Evolutionary conservation across 2,888 invertebrate genomes (phyloP).

Genomic region (Aromia moschata): DNA sequence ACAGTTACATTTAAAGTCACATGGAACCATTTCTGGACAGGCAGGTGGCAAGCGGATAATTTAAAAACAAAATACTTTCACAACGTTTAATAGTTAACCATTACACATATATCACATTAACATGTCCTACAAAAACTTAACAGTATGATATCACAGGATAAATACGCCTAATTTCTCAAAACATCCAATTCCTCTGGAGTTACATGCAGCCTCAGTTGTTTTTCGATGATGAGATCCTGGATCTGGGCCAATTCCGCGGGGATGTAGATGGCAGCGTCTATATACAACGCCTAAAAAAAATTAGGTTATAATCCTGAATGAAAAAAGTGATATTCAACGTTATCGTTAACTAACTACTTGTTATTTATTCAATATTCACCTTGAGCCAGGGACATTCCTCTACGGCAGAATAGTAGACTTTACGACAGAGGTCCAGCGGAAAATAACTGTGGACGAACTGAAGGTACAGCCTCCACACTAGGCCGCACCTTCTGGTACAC

Average conservation of each 20-base stretch:
- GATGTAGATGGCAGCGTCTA: slow-evolving; percentile 72
- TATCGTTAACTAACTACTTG: slow-evolving; percentile 6
- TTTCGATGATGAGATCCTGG: slow-evolving; percentile 79
- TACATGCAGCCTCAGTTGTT: slow-evolving; percentile 77
- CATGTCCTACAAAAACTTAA: not conserved
- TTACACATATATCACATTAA: too few species aligned
- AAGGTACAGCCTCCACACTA: slow-evolving; percentile 72
- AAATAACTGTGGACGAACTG: slow-evolving; percentile 66
- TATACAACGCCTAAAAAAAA: slow-evolving; percentile 66
- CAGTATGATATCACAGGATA: slow-evolving; percentile 24
- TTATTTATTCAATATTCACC: slow-evolving; percentile 54
- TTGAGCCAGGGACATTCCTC: slow-evolving; percentile 74
- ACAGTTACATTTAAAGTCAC: too few species aligned
- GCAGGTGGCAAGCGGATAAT: too few species aligned
- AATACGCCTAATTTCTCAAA: slow-evolving; percentile 62
- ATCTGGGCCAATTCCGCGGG: slow-evolving; percentile 73
- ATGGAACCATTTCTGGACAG: too few species aligned
- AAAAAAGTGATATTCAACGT: too few species aligned
- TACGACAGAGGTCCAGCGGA: slow-evolving; percentile 57
- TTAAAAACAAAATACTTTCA: too few species aligned
- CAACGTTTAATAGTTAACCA: too few species aligned
- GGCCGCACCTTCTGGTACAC: slow-evolving; percentile 64
- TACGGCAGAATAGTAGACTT: slow-evolving; percentile 66
- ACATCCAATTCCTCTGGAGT: slow-evolving; percentile 79
- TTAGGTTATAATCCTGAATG: too few species aligned